phyloP scores from a whole-genome alignment of 2,797 vertebrate genomes.

The Acrocephalus scirpaceus region DNA sequence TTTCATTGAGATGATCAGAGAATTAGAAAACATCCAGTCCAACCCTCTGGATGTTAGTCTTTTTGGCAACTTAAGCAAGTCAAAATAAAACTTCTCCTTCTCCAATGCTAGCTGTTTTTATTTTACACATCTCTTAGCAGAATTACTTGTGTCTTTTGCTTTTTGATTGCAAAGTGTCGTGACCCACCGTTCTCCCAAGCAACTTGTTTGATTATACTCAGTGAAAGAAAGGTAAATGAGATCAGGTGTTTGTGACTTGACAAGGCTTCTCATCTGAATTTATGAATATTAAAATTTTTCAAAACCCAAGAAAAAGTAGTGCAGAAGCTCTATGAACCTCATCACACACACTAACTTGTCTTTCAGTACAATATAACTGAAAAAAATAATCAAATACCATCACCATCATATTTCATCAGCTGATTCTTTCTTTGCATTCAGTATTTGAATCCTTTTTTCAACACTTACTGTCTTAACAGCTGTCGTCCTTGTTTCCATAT shows the following conservation, averaged over 20 bases:
- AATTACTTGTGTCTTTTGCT: neutral
- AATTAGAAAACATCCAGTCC: neutral
- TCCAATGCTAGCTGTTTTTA: neutral
- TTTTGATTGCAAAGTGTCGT: neutral
- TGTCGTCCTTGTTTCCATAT: conserved; percentile 98
- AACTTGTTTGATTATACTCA: neutral
- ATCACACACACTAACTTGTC: neutral
- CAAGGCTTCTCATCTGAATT: neutral
- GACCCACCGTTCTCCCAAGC: neutral
- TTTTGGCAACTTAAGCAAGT: neutral
- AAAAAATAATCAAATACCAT: neutral
- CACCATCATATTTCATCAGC: neutral
- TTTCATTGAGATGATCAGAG: neutral
- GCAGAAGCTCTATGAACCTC: neutral
- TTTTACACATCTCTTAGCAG: neutral
- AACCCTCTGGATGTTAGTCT: neutral
- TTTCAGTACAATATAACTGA: neutral
- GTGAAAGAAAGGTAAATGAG: neutral
- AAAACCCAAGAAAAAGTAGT: neutral
- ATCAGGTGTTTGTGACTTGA: neutral
- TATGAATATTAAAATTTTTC: neutral
- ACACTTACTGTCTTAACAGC: conserved; percentile 95
- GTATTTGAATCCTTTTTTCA: neutral
- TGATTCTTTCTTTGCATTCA: neutral
- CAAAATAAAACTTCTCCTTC: neutral